Conservation (phyloP, 2,888 invertebrate species). For the Drosophila atripex region DNA sequence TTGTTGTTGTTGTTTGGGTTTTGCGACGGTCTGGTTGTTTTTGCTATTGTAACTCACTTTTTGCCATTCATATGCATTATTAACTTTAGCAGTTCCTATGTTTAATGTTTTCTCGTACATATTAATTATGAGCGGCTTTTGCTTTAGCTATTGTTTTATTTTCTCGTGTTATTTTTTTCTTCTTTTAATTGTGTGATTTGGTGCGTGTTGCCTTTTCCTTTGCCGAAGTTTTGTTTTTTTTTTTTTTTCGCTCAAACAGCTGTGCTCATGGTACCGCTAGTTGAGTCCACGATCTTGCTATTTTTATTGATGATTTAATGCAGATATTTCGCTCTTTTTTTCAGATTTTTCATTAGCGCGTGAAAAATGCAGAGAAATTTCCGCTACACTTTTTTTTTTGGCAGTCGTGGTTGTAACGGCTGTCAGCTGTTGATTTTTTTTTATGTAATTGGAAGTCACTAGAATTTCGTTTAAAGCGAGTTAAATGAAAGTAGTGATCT, state of each 20-base stretch:
- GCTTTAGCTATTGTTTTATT: background rate
- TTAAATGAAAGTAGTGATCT: constrained; percentile 72
- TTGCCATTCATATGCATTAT: constrained; percentile 80
- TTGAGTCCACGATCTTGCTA: constrained; percentile 50
- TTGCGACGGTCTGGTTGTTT: constrained; percentile 40
- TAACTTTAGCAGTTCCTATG: constrained; percentile 74
- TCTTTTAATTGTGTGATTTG: constrained; percentile 26
- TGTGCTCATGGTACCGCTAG: constrained; percentile 71
- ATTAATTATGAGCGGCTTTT: constrained; percentile 61
- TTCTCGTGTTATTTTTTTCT: constrained; percentile 11
- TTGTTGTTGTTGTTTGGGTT: constrained; percentile 46
- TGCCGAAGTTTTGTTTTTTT: no score
- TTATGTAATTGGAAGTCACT: constrained; percentile 69
- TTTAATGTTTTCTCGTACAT: constrained; percentile 75
- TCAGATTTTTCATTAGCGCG: constrained; percentile 61
- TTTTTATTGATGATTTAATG: constrained; percentile 74
- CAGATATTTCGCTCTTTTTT: constrained; percentile 48
- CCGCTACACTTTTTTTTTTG: constrained; percentile 35
- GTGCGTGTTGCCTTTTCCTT: constrained; percentile 29
- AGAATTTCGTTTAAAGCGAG: constrained; percentile 68
- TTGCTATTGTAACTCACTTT: constrained; percentile 77
- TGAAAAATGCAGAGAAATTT: constrained; percentile 59
- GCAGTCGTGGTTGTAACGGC: constrained; percentile 10
- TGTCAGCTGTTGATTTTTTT: constrained; percentile 33
- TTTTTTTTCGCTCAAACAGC: constrained; percentile 55